Conservation (phyloP, 2,888 invertebrate genomes). For the Fabriciana adippe region DNA sequence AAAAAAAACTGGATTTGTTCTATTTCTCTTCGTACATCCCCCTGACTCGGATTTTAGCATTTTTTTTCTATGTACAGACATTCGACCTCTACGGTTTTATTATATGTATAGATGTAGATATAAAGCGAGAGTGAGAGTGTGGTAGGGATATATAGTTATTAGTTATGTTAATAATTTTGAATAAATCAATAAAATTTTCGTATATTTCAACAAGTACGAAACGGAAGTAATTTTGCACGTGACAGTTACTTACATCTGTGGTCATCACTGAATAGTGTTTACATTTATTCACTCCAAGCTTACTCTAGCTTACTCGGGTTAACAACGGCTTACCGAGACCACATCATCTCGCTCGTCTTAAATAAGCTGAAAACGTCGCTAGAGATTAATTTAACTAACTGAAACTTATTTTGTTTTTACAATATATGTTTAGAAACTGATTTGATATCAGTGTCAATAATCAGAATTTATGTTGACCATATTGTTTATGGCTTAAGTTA, state of each 20-base stretch:
- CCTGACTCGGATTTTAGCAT: too few relatives aligned
- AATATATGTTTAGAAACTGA: conserved; percentile 1
- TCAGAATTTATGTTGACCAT: background rate
- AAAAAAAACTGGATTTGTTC: too few relatives aligned
- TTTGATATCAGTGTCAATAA: background rate
- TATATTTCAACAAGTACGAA: background rate
- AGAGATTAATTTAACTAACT: conserved; percentile 24
- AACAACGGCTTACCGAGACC: conserved; percentile 37
- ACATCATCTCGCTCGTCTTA: conserved; percentile 32
- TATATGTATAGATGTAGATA: too few relatives aligned
- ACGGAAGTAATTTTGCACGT: conserved; percentile 3
- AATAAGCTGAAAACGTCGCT: conserved; percentile 26
- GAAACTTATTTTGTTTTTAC: conserved; percentile 9
- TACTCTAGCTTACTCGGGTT: conserved; percentile 32
- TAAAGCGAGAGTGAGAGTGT: too few relatives aligned
- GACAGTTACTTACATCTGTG: conserved; percentile 20
- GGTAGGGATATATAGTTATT: too few relatives aligned
- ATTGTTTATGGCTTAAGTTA: too few relatives aligned
- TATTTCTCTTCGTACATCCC: too few relatives aligned
- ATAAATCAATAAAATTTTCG: background rate
- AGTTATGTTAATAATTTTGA: too few relatives aligned
- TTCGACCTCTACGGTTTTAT: too few relatives aligned
- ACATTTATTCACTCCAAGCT: conserved; percentile 34
- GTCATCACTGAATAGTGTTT: conserved; percentile 18
- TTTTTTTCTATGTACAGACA: too few relatives aligned